phyloP scores from a whole-genome alignment of 1,140 invertebrate genomes.

The Drosophila nikananu region DNA sequence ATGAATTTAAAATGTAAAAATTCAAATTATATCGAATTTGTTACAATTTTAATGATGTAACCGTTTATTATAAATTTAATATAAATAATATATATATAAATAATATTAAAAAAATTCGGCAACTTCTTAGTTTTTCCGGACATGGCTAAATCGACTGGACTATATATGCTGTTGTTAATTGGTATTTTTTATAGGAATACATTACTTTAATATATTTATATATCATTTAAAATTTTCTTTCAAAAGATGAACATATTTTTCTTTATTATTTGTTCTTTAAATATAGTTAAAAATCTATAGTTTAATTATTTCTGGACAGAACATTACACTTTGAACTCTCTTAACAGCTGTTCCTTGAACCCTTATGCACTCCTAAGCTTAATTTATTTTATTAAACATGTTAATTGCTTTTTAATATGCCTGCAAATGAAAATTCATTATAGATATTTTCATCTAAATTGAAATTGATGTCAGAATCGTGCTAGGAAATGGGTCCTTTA shows the following conservation, averaged over 20 bases:
- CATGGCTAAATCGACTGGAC: too few relatives aligned
- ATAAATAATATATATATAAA: too few relatives aligned
- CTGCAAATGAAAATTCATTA: constrained; percentile 18
- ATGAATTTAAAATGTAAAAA: too few relatives aligned
- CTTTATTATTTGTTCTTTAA: neutral
- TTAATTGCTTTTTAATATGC: constrained; percentile 71
- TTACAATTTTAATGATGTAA: too few relatives aligned
- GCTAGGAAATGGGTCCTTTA: constrained; percentile 2
- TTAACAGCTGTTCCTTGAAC: constrained; percentile 27
- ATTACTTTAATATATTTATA: neutral
- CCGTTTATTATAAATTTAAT: too few relatives aligned
- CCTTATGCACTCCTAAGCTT: constrained; percentile 1
- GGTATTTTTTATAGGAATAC: constrained; percentile 40
- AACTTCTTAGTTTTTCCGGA: too few relatives aligned
- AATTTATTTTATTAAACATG: constrained; percentile 33
- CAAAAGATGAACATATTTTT: too few relatives aligned
- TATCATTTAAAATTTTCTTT: neutral
- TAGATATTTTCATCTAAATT: constrained; percentile 30
- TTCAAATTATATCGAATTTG: too few relatives aligned
- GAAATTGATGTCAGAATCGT: constrained; percentile 67
- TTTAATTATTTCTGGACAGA: too few relatives aligned
- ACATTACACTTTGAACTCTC: neutral
- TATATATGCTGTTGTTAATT: constrained; percentile 57
- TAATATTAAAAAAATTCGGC: too few relatives aligned
- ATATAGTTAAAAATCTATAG: neutral